These are phyloP conservation scores for Agriopis marginaria DNA, from an alignment of 2,888 invertebrate genomes.

Conservation along the genomic window DNA sequence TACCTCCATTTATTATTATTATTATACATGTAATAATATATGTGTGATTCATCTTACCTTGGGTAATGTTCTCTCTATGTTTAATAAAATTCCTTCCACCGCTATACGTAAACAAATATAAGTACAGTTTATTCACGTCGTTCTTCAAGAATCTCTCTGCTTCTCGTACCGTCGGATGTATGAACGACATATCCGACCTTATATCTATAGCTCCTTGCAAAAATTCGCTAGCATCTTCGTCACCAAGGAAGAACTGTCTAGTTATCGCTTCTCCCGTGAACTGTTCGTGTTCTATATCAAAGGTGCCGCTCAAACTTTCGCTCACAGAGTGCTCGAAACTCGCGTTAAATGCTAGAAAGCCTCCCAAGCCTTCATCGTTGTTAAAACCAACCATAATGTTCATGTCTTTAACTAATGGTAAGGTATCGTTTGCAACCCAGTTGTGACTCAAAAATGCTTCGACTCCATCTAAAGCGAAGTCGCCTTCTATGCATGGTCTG, in stretches of 20 bases:
- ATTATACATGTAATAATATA: no score
- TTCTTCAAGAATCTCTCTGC: conserved; percentile 14
- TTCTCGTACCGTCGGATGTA: conserved; percentile 47
- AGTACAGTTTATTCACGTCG: conserved; percentile 48
- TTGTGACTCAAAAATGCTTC: conserved; percentile 51
- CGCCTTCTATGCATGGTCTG: conserved; percentile 61
- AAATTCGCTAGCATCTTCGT: conserved; percentile 48
- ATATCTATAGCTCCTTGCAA: conserved; percentile 50
- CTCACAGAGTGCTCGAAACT: conserved; percentile 4
- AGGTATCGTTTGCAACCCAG: conserved; percentile 11
- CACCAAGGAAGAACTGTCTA: conserved; percentile 65
- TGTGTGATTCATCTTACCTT: background rate
- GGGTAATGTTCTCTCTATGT: conserved; percentile 46
- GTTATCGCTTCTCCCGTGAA: conserved; percentile 48
- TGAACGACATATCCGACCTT: conserved; percentile 55
- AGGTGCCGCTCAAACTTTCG: conserved; percentile 37
- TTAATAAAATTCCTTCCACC: conserved; percentile 62
- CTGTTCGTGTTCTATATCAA: conserved; percentile 50
- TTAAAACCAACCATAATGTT: conserved; percentile 58
- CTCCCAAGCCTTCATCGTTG: conserved; percentile 48
- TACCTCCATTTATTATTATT: no score
- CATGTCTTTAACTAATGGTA: conserved; percentile 40
- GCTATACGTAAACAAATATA: conserved; percentile 63
- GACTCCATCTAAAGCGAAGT: conserved; percentile 46
- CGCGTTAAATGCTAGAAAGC: background rate